Percentiles rank a stretch among this genome's conserved stretches.
phyloP scores from a whole-genome alignment of 2,797 vertebrate species.

The Tarsius wallacei region DNA sequence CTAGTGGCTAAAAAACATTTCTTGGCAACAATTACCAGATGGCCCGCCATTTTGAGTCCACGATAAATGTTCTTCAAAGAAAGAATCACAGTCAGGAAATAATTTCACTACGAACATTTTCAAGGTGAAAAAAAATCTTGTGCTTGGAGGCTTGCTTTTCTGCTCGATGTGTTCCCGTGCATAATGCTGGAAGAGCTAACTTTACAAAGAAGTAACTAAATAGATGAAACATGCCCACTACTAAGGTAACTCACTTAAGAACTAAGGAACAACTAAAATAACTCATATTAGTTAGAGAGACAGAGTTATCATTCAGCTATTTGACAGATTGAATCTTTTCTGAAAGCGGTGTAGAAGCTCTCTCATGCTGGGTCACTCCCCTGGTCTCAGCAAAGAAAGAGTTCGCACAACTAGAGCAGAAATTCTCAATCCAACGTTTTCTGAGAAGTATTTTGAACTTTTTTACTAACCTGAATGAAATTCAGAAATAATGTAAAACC shows the following conservation, averaged over 20 bases:
- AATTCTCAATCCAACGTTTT: background rate
- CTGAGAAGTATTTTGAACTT: background rate
- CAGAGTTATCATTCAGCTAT: background rate
- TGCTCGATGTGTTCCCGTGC: background rate
- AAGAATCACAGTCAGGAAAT: background rate
- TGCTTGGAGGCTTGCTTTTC: background rate
- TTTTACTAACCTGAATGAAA: conserved; percentile 29
- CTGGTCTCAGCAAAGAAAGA: background rate
- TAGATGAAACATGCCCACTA: background rate
- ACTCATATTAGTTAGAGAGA: background rate
- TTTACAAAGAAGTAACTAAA: conserved; percentile 31
- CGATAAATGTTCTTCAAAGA: conserved; percentile 2
- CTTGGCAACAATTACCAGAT: background rate
- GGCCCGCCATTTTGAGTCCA: background rate
- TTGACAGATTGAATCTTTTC: background rate
- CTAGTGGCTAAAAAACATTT: conserved; percentile 8
- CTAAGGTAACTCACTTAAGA: background rate
- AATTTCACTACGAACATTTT: background rate
- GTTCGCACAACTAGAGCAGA: background rate
- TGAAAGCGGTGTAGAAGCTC: background rate
- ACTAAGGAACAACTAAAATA: background rate
- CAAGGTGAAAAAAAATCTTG: background rate
- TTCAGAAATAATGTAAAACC: conserved; percentile 31
- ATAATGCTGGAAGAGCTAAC: background rate
- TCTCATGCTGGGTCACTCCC: background rate